Evolutionary conservation across 2,113 vertebrate genomes (phyloP).

Genomic region (Choloepus hoffmanni): DNA sequence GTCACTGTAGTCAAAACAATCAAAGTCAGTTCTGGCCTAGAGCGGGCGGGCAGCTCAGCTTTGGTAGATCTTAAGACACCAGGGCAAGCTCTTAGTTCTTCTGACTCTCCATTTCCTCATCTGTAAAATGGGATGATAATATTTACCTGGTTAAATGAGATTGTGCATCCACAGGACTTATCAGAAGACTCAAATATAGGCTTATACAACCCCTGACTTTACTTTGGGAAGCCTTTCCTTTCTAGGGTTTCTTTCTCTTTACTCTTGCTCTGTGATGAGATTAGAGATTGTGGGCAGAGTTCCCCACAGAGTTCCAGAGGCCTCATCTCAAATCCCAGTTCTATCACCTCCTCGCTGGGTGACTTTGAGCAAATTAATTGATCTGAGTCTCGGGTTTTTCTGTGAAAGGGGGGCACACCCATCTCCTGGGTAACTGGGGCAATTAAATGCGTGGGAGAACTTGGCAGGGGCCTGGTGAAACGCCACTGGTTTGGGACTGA

Average conservation of each 20-base stretch:
- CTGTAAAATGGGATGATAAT: neutral
- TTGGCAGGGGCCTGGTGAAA: neutral
- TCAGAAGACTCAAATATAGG: neutral
- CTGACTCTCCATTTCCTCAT: neutral
- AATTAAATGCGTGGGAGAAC: neutral
- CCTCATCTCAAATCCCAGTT: neutral
- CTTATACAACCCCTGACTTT: neutral
- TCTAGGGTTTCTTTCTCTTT: neutral
- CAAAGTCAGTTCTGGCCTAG: neutral
- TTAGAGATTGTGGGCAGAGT: neutral
- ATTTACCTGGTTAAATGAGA: neutral
- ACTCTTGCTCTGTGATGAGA: neutral
- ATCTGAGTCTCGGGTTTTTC: neutral
- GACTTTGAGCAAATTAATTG: neutral
- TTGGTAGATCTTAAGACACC: neutral
- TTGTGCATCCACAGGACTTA: accelerated
- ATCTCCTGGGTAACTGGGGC: neutral
- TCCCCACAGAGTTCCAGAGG: neutral
- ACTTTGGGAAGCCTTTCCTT: neutral
- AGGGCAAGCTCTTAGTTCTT: neutral
- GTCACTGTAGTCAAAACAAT: too few relatives aligned
- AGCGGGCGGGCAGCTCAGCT: neutral
- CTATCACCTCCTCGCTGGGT: neutral
- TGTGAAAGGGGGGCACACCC: neutral
- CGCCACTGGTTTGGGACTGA: neutral